Evolutionary conservation across 2,888 invertebrate genomes (phyloP), one percentile per base, ranked within the genome.

Genomic region (Seladonia tumulorum): DNA sequence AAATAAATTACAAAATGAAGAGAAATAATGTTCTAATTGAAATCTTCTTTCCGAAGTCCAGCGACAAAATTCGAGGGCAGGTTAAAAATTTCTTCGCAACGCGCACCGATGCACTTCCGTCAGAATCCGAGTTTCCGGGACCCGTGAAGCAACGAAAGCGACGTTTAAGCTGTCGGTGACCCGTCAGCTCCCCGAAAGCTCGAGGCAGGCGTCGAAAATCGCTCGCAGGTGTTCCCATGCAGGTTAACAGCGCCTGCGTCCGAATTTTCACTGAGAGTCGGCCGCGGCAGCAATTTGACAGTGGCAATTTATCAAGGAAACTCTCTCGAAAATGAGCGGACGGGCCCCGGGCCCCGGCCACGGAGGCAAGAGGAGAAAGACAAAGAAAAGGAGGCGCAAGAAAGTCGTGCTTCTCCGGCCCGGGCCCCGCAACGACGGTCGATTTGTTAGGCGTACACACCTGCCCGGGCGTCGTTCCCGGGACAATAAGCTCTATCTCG

Each of bases 401-500:
- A 87, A 76, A 84, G 83, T 79, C 49, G 75, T 85, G 79, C 53
- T 53, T 53, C 66, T 77, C 71, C 78, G 73, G 71, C 78, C 77
- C 49, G 12, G 60, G 73, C 8, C 53, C 73, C 53, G 75, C 39
- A 70, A 76, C 82, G 87, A 79, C 85, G 90, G 87, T 83, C 93
- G 91, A 93, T 93, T 93, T 93, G 93, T 93, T 93, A 93, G 88
- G 88, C 91, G 90, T 91, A 93, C 92, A 93, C 93, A 93, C 93
- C 93, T 93, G 93, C 93, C 90, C 90, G 77, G 90, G 88, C 90
- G 89, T 91, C 91, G 91, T 93, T 92, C 87, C 66, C 91, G 76
- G 93, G 92, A 93, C 93, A 93, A 93, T 93, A 92, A 92, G 90
- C 92, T 90, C 92, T 93, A 93, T 93, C 93, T 93, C 90, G 92